These are phyloP conservation scores for Lithobates sylvaticus DNA, from an alignment of 2,797 vertebrate species.

Conservation along the genomic window DNA sequence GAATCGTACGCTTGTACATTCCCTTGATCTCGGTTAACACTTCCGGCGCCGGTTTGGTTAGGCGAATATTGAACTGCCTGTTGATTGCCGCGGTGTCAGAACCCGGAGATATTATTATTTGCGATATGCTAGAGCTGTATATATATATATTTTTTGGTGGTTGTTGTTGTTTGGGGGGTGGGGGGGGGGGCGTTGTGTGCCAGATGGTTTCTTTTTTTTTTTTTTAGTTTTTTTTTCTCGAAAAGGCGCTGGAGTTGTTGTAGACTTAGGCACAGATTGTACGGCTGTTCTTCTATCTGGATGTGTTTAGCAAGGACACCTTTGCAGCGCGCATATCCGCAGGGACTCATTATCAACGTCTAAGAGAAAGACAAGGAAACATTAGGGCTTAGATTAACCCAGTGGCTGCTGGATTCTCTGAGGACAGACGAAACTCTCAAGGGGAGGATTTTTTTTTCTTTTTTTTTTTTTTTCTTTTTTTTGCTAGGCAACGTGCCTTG, in stretches of 20 bases:
- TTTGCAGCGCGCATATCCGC: slow-evolving; percentile 28
- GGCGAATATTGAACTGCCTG: slow-evolving; percentile 8
- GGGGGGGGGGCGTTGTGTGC: background rate
- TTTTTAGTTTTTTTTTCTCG: too few relatives aligned
- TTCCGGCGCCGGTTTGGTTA: background rate
- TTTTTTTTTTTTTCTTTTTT: background rate
- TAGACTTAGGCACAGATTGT: slow-evolving; percentile 23
- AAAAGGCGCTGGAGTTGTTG: background rate
- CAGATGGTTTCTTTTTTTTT: background rate
- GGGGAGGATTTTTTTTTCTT: background rate
- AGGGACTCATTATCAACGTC: slow-evolving; percentile 52
- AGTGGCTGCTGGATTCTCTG: background rate
- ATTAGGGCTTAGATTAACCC: slow-evolving; percentile 33
- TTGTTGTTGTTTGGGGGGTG: background rate
- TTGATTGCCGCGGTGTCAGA: slow-evolving; percentile 24
- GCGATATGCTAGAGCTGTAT: background rate
- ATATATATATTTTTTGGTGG: too few relatives aligned
- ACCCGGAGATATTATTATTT: background rate
- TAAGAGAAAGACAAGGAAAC: slow-evolving; percentile 23
- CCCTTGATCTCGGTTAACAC: slow-evolving; percentile 40
- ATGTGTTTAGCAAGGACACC: slow-evolving; percentile 43
- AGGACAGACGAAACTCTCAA: background rate
- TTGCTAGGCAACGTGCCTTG: background rate
- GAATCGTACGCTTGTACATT: slow-evolving; percentile 42
- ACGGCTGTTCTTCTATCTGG: slow-evolving; percentile 19